These are phyloP conservation scores for Trogon surrucura DNA, from an alignment of 2,113 vertebrate genomes.

Conservation along the genomic window DNA sequence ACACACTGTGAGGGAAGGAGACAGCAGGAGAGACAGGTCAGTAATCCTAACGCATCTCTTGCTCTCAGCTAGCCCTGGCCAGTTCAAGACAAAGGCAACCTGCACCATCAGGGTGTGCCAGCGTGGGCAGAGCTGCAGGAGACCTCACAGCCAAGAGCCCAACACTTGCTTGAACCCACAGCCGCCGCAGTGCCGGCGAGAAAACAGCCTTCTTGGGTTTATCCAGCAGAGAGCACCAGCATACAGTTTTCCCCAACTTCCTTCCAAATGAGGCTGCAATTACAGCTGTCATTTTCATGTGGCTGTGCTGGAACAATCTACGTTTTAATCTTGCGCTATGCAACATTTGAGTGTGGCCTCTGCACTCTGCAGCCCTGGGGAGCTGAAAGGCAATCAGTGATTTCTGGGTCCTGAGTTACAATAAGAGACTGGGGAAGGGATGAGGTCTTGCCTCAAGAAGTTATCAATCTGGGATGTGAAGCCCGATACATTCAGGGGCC, in stretches of 20 bases:
- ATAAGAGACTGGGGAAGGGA: not conserved
- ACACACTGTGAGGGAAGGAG: conserved; percentile 82
- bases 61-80: not conserved
- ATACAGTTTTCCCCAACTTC: not conserved
- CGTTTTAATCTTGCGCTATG: not conserved
- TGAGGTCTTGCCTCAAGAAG: not conserved
- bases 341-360: not conserved
- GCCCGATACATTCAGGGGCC: not conserved
- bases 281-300: not conserved
- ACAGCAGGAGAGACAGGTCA: conserved; percentile 5
- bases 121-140: not conserved
- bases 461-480: not conserved
- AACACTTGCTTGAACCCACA: fast-evolving
- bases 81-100: not conserved
- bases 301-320: not conserved
- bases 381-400: not conserved
- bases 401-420: not conserved
- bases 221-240: conserved; percentile 62
- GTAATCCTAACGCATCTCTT: not conserved
- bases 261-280: not conserved
- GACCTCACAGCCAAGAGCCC: not conserved
- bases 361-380: not conserved
- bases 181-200: fast-evolving
- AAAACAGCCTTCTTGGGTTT: not conserved
- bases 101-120: not conserved